These are phyloP conservation scores for Hormiphora californensis DNA, from an alignment of 37 sponge, comb jelly and placozoan species.

Conservation along the genomic window DNA sequence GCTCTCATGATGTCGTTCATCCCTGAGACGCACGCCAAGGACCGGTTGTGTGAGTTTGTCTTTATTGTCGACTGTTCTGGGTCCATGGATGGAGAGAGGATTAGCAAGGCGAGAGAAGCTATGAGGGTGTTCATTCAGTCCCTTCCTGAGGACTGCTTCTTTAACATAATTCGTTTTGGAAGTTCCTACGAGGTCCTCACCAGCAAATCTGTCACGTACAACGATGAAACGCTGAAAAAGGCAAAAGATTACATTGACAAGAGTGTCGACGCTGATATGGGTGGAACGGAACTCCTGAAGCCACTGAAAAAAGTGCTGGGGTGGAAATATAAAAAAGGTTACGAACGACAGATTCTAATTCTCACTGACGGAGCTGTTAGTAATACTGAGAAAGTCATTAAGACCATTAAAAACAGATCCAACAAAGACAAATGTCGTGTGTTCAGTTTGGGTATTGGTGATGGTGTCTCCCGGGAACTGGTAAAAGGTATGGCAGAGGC, in stretches of 20 bases:
- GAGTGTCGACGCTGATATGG: conserved; percentile 69
- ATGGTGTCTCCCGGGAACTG: conserved; percentile 72
- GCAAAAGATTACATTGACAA: conserved; percentile 64
- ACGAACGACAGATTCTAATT: conserved; percentile 67
- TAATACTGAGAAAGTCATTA: not conserved
- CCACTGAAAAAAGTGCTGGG: conserved; percentile 68
- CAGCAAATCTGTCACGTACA: conserved; percentile 47
- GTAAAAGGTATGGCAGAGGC: conserved; percentile 75
- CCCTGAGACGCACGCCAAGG: not conserved
- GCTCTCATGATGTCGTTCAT: not conserved
- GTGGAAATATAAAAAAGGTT: not conserved
- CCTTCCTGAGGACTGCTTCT: conserved; percentile 64
- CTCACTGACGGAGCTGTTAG: conserved; percentile 67
- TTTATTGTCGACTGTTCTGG: conserved; percentile 84
- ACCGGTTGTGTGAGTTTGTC: conserved; percentile 62
- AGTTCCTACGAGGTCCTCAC: conserved; percentile 62
- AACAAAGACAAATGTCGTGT: not conserved
- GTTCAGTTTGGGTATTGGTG: conserved; percentile 80
- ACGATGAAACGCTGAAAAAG: conserved; percentile 56
- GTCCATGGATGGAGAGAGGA: conserved; percentile 70
- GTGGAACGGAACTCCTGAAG: conserved; percentile 72
- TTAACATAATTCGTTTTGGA: conserved; percentile 77
- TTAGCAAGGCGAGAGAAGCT: conserved; percentile 57
- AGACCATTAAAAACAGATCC: not conserved
- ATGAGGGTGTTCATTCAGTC: conserved; percentile 67